Percentiles rank a stretch among this genome's conserved stretches.
These are phyloP conservation scores for Aurelia sp. DNA, from an alignment of 30 jellyfish, hydroid and myxozoan species.

Conservation along the genomic window DNA sequence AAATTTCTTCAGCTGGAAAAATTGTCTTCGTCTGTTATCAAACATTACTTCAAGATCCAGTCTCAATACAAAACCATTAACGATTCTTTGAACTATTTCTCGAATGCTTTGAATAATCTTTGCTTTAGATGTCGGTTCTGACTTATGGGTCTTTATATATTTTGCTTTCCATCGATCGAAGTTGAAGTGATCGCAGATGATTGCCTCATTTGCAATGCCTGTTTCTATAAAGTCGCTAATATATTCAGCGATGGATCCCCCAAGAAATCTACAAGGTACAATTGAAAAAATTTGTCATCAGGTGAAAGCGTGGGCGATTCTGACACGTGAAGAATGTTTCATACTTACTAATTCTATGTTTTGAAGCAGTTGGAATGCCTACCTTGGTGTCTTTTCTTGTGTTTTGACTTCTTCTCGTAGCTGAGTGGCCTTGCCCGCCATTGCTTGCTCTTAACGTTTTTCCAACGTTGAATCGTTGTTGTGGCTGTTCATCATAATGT, in stretches of 20 bases:
- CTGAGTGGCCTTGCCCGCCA: too few species aligned
- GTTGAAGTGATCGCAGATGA: constrained; percentile 52
- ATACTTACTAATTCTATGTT: too few species aligned
- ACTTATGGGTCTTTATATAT: not conserved
- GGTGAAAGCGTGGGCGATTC: too few species aligned
- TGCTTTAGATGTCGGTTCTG: constrained; percentile 32
- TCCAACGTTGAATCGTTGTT: too few species aligned
- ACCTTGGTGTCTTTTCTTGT: too few species aligned
- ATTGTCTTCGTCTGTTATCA: constrained; percentile 44
- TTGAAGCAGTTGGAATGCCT: too few species aligned
- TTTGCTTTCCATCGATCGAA: constrained; percentile 71
- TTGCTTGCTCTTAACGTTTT: too few species aligned
- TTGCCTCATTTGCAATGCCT: constrained; percentile 29
- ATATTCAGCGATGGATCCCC: constrained; percentile 65
- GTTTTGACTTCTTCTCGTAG: too few species aligned
- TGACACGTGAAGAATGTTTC: too few species aligned
- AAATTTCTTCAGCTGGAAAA: constrained; percentile 68
- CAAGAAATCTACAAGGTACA: constrained; percentile 56
- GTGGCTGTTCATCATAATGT: too few species aligned
- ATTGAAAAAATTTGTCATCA: too few species aligned
- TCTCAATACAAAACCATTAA: constrained; percentile 8
- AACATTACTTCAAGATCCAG: constrained; percentile 51
- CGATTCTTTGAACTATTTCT: not conserved
- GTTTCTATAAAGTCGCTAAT: constrained; percentile 40
- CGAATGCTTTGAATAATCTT: constrained; percentile 24